phyloP scores from a whole-genome alignment of 2,797 vertebrate genomes.

The Anolis apletophallus region DNA sequence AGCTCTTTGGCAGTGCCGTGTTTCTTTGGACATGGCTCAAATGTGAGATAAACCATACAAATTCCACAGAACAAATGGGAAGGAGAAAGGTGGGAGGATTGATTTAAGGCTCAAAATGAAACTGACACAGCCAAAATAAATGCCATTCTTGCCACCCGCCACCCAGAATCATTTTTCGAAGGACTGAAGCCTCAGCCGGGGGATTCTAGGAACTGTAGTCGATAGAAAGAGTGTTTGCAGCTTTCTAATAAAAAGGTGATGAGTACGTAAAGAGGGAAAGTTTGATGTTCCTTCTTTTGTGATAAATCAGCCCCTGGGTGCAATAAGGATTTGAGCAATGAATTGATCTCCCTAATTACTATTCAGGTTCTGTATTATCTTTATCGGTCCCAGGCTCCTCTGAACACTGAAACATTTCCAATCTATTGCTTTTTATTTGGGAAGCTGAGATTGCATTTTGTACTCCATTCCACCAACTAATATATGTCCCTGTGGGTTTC shows the following conservation, averaged over 20 bases:
- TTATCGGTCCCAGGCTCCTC: not conserved
- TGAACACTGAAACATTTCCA: not conserved
- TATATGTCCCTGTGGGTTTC: too few relatives aligned
- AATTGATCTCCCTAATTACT: not conserved
- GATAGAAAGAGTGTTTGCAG: rapidly evolving
- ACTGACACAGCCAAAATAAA: slow-evolving; percentile 29
- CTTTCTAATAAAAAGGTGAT: not conserved
- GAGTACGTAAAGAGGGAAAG: not conserved
- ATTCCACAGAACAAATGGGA: slow-evolving; percentile 55
- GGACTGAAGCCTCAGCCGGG: not conserved
- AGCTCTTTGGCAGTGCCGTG: slow-evolving; percentile 64
- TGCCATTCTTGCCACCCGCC: not conserved
- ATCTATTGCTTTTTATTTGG: not conserved
- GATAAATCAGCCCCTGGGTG: rapidly evolving
- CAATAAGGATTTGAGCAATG: not conserved
- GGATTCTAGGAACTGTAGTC: too few relatives aligned
- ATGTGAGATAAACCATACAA: slow-evolving; percentile 81
- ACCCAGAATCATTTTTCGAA: not conserved
- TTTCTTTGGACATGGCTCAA: slow-evolving; percentile 74
- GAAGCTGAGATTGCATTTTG: not conserved
- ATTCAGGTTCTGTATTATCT: too few relatives aligned
- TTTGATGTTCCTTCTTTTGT: rapidly evolving
- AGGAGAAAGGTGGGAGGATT: slow-evolving; percentile 6
- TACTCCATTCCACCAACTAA: not conserved
- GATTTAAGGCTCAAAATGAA: slow-evolving; percentile 22